Base-by-base conservation (phyloP, 2,797 vertebrate species). In the Spinus olivaceus region DNA sequence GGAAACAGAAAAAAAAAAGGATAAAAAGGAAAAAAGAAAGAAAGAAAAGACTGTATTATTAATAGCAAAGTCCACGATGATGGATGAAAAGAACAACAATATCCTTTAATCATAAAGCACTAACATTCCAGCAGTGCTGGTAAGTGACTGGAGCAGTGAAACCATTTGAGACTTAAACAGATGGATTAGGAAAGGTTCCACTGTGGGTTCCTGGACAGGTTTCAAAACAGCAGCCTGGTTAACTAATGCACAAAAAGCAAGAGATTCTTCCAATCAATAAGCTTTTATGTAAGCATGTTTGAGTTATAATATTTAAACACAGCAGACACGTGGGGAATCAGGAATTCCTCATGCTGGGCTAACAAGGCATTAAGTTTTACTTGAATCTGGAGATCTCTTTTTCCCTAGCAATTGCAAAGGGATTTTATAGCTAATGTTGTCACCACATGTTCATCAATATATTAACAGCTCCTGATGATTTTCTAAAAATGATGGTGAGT, bases 201-300 rank as follows among this genome's bases (percentile, higher is more conserved):
- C 96, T 97, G 96, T 96, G 94, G 96, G 81, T 95, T 97, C 85
- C 94, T 97, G 93, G 95, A 95, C 81, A 96, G 93, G 97, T 97
- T 98, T 98, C 92, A 97, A 97, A 97, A 96, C 80, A 96, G 88
- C 77, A 97, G 96, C 79, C 95, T 97, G 96, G 97, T 97, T 97
- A 97, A 97, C 96, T 96, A 97, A 97, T 97, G 90, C 95, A 97
- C 85, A 96, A 97, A 97, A 97, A 95, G 50, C 81, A 97, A 97
- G 93, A 92, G 91, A 96, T 97, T 96, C 92, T 96, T 92, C 82
- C 87, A 97, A 96, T 95, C 95, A 97, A 96, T 98, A 96, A 95
- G 91, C 71, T 97, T 97, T 93, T 96, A 86, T 96, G 79, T 79
- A 97, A 97, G 93, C 95, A 93, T 95, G 96, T 97, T 96, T 96